Base-by-base conservation (phyloP, 2,888 invertebrate genomes). In the Choreutis nemorana region DNA sequence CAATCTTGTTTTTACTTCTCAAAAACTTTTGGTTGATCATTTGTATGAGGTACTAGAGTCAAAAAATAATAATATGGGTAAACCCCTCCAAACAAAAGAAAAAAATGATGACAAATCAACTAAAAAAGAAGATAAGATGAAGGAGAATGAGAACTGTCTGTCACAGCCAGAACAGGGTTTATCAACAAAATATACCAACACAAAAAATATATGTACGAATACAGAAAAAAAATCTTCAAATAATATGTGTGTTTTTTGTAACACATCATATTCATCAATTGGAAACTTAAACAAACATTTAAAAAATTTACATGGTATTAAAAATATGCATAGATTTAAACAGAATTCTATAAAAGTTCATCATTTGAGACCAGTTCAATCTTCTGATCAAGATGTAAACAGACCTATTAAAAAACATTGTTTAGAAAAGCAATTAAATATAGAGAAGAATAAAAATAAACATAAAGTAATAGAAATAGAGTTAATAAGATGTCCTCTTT, bases 11-110 rank as follows among this genome's bases (percentile, higher is more conserved):
- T 72, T 71, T 52, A 24, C 43, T 28, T 51, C 46, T 21, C 48
- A 52, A 28, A 48, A 51, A 38, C 38, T 39, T 22, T 44, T 72
- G 13, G 65, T 71, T 42, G 61, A 71, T 29, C 72, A 72, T 34
- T 49, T 72, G 18, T 72, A 72, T 39, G 44, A 49, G 28, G 40
- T 65, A 31, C 41, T 72, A 13, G 44, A 59, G 31, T 42, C 48
- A 28, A 36, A 30, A 29, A 15, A 12, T 18, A n/a, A 9, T 24
- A 23, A 14, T 31, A 23, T 9, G 14, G 26, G 16, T 23, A 27
- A 23, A 28, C 15, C 9, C 11, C 29, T 18, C 14, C 15, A 25
- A 18, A 28, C 27, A 15, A 25, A 2, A n/a, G 14, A 23, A 4
- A 20, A 23, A 8, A 29, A 22, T 10, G 12, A 28, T 18, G 22